Evolutionary conservation across 2,888 invertebrate genomes (phyloP).

Genomic region (Mamestra brassicae): DNA sequence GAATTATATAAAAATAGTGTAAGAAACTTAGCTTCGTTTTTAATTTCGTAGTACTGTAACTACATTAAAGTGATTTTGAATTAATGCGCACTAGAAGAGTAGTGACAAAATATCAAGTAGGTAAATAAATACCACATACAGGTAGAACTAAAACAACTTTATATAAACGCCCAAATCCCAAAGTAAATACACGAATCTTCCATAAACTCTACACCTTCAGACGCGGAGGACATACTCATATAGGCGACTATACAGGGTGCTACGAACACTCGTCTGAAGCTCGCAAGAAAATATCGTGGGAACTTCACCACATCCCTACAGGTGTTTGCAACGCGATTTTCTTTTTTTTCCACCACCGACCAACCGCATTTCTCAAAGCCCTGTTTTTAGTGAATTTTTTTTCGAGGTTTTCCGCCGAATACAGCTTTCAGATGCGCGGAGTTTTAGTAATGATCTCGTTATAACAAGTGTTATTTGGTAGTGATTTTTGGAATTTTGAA

Average conservation of each 20-base stretch:
- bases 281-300: constrained; percentile 75
- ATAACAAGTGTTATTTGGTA: constrained; percentile 56
- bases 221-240: constrained; percentile 59
- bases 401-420: constrained; percentile 36
- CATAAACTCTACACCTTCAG: constrained; percentile 51
- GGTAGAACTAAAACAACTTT: constrained; percentile 21
- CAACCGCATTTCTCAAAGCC: constrained; percentile 67
- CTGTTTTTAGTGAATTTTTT: constrained; percentile 61
- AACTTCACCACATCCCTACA: constrained; percentile 68
- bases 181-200: constrained; percentile 59
- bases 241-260: constrained; percentile 56
- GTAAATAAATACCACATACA: constrained; percentile 13
- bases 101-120: neutral
- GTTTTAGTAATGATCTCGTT: constrained; percentile 67
- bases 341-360: constrained; percentile 57
- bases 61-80: neutral
- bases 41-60: neutral
- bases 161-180: constrained; percentile 48
- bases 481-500: constrained; percentile 31
- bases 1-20: too few relatives aligned
- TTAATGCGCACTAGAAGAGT: neutral
- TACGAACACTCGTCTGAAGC: constrained; percentile 71
- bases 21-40: neutral
- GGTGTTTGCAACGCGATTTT: constrained; percentile 66
- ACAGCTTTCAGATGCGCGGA: constrained; percentile 47